These are phyloP conservation scores for Misgurnus mizolepis DNA, from an alignment of 2,113 vertebrate genomes.

Conservation along the genomic window DNA sequence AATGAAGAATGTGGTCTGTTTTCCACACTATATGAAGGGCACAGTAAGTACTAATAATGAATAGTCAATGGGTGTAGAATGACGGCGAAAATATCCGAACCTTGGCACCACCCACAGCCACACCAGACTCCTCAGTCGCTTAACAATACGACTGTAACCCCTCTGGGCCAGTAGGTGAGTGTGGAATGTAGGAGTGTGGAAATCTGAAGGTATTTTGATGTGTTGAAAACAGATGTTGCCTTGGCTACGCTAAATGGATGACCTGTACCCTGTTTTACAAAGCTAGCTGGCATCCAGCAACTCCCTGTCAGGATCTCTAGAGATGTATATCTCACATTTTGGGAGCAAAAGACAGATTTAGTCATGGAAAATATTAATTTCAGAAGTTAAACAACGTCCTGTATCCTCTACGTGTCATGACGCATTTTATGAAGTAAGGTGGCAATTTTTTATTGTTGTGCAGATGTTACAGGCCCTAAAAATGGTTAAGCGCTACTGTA, in stretches of 20 bases:
- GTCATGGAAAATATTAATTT: too few species aligned
- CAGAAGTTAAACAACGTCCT: background rate
- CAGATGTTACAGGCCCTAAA: background rate
- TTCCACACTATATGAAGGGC: background rate
- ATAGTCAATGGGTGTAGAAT: conserved; percentile 17
- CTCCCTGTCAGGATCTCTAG: background rate
- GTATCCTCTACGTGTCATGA: background rate
- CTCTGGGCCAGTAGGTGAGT: conserved; percentile 31
- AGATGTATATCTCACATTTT: too few species aligned
- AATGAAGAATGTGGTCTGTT: conserved; percentile 21
- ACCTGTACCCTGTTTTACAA: conserved; percentile 33
- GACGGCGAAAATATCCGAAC: conserved; percentile 5
- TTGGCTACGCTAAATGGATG: conserved; percentile 22
- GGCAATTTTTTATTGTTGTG: background rate
- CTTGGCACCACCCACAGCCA: conserved; percentile 36
- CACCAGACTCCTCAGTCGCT: conserved; percentile 9
- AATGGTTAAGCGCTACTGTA: background rate
- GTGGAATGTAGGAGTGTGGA: conserved; percentile 41
- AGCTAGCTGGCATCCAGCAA: background rate
- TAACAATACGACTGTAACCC: conserved; percentile 12
- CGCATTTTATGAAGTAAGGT: background rate
- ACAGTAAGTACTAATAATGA: background rate
- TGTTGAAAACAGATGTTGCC: conserved; percentile 37
- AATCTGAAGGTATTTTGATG: conserved; percentile 15
- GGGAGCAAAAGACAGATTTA: background rate